Conservation (phyloP, 2,888 invertebrate species). For the Nebria salina region DNA sequence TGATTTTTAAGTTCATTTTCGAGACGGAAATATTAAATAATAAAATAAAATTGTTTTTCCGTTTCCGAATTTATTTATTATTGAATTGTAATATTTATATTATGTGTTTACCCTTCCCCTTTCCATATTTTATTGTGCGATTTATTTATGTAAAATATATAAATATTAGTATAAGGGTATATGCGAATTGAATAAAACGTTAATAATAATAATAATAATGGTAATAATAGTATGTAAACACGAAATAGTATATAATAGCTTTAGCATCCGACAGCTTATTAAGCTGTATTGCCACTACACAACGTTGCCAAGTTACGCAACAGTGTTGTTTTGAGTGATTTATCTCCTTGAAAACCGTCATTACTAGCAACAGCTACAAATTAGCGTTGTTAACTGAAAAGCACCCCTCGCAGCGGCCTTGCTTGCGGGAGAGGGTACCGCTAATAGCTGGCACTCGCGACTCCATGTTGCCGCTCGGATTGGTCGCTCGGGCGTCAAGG, state of each 20-base stretch:
- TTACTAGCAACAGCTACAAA: conserved; percentile 46
- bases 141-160: too few species aligned
- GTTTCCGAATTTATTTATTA: too few species aligned
- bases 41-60: too few species aligned
- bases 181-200: too few species aligned
- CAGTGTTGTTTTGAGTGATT: conserved; percentile 47
- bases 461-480: conserved; percentile 33
- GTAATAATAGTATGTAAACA: neutral
- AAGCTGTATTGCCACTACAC: too few species aligned
- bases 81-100: too few species aligned
- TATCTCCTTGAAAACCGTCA: conserved; percentile 47
- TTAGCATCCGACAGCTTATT: neutral
- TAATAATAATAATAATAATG: too few species aligned
- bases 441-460: conserved; percentile 26
- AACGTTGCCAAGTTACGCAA: conserved; percentile 15
- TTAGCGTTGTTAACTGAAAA: conserved; percentile 32
- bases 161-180: too few species aligned
- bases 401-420: neutral
- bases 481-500: conserved; percentile 54
- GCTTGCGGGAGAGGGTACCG: neutral
- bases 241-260: neutral
- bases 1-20: too few species aligned
- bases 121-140: too few species aligned
- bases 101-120: too few species aligned
- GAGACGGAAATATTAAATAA: too few species aligned